Percentiles rank a stretch among this genome's conserved stretches.
phyloP scores from a whole-genome alignment of 2,113 vertebrate genomes.

The Bettongia penicillata region DNA sequence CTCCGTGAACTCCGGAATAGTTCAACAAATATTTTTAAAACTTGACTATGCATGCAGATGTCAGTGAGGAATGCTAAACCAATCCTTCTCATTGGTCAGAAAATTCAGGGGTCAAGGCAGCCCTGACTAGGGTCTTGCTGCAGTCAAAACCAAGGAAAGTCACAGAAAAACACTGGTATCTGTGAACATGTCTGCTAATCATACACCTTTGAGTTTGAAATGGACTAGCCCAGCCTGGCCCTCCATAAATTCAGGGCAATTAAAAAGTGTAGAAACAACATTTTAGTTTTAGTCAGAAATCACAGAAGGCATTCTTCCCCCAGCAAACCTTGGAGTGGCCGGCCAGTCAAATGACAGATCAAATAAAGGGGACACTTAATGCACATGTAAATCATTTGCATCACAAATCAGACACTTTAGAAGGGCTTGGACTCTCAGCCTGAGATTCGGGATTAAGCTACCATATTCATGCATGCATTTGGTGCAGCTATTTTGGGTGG shows the following conservation, averaged over 20 bases:
- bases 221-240: not conserved
- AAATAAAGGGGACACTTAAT: conserved; percentile 78
- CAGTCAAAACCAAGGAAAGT: not conserved
- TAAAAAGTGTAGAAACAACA: conserved; percentile 39
- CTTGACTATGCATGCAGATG: not conserved
- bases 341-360: conserved; percentile 66
- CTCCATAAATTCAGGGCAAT: conserved; percentile 4
- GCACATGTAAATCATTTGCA: conserved; percentile 85
- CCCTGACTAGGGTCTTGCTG: not conserved
- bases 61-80: not conserved
- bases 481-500: conserved; percentile 85
- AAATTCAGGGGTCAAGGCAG: not conserved
- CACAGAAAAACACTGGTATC: not conserved
- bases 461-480: conserved; percentile 84
- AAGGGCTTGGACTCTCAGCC: conserved; percentile 74
- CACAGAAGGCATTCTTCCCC: conserved; percentile 67
- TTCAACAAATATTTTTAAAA: not conserved
- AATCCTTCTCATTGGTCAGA: not conserved
- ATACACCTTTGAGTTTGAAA: conserved; percentile 17
- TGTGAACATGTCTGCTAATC: conserved; percentile 40
- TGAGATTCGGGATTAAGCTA: conserved; percentile 77
- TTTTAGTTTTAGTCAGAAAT: conserved; percentile 54
- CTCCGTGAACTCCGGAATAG: not conserved
- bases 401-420: conserved; percentile 84
- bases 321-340: conserved; percentile 46